Evolutionary conservation across 2,888 invertebrate species (phyloP).

Genomic region (Melangyna quadrimaculata): DNA sequence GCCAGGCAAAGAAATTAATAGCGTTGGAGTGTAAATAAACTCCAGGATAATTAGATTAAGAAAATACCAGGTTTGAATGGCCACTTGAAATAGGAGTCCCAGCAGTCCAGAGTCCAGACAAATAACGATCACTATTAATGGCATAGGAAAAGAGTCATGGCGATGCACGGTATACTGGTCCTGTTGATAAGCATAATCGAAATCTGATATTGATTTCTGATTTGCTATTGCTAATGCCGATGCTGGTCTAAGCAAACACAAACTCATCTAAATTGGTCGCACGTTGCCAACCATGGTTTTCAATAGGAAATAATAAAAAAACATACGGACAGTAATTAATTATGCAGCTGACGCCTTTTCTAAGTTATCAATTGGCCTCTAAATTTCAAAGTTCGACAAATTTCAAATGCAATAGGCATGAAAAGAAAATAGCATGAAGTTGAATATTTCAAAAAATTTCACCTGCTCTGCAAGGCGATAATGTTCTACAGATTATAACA

Average conservation of each 20-base stretch:
- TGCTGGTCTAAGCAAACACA: neutral
- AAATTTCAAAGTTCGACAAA: no score
- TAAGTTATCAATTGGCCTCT: no score
- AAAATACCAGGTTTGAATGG: conserved; percentile 55
- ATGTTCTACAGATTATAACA: no score
- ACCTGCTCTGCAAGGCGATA: no score
- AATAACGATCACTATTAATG: conserved; percentile 59
- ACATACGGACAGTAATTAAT: no score
- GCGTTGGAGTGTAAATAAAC: conserved; percentile 71
- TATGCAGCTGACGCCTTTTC: no score
- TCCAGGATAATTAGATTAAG: conserved; percentile 70
- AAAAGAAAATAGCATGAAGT: no score
- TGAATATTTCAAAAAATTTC: no score
- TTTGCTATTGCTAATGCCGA: conserved; percentile 32
- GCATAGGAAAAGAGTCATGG: conserved; percentile 14
- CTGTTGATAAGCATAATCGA: conserved; percentile 64
- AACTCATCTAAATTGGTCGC: conserved; percentile 13
- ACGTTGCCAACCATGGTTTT: neutral
- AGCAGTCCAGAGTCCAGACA: conserved; percentile 19
- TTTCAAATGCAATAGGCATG: no score
- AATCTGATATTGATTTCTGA: conserved; percentile 66
- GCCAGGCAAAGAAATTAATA: conserved; percentile 61
- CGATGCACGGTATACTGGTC: conserved; percentile 11
- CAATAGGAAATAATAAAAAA: neutral
- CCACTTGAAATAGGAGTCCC: conserved; percentile 54